These are phyloP conservation scores for Saturnia pavonia DNA, from an alignment of 2,888 invertebrate genomes.

Conservation along the genomic window DNA sequence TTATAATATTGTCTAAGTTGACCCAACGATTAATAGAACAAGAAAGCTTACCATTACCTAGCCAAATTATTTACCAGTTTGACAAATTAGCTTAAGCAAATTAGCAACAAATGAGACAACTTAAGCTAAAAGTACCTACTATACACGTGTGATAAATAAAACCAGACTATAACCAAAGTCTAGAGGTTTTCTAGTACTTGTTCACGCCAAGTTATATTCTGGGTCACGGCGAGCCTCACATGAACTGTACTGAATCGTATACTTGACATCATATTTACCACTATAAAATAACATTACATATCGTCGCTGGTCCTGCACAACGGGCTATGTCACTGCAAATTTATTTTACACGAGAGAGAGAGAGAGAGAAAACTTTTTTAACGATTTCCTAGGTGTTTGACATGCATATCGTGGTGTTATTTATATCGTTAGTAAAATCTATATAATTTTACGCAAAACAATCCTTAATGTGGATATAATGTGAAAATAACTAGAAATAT, in stretches of 20 bases:
- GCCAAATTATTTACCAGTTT: not conserved
- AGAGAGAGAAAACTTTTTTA: no score
- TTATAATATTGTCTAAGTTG: not conserved
- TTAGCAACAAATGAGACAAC: not conserved
- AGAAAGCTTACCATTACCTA: not conserved
- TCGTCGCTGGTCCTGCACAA: no score
- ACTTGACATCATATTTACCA: not conserved
- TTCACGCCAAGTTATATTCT: conserved; percentile 23
- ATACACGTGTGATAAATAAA: conserved; percentile 5
- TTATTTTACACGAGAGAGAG: no score
- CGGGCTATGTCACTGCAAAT: no score
- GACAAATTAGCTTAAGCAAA: no score
- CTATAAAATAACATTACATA: not conserved
- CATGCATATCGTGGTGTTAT: no score
- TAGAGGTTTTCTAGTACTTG: not conserved
- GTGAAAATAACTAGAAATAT: no score
- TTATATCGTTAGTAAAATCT: no score
- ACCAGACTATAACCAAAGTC: not conserved
- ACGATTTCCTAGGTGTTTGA: no score
- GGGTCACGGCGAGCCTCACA: conserved; percentile 45
- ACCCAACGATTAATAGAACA: not conserved
- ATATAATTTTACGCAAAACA: no score
- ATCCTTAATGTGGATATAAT: no score
- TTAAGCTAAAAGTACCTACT: conserved; percentile 4
- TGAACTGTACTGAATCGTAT: conserved; percentile 15